Conservation (phyloP, 2,797 vertebrate species). For the Megalops cyprinoides region DNA sequence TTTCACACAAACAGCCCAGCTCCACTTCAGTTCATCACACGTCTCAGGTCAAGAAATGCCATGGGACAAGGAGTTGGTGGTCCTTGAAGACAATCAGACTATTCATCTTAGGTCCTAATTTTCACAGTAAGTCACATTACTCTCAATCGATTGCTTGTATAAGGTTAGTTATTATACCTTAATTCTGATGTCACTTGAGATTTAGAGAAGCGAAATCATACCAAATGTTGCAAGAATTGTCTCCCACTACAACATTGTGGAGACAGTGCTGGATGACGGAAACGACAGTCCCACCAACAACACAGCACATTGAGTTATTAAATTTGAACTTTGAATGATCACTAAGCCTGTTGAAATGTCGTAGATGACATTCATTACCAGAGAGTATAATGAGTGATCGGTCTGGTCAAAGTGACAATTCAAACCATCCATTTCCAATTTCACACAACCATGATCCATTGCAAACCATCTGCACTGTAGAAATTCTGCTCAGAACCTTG, state of each 20-base stretch:
- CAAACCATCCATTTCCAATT: conserved; percentile 58
- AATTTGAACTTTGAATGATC: conserved; percentile 7
- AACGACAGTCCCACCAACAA: background rate
- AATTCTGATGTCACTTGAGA: background rate
- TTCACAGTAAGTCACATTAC: background rate
- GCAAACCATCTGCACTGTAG: conserved; percentile 33
- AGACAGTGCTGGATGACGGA: background rate
- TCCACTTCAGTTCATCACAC: background rate
- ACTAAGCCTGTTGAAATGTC: background rate
- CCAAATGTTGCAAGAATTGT: background rate
- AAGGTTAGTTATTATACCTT: background rate
- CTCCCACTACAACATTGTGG: background rate
- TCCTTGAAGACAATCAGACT: background rate
- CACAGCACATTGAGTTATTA: background rate
- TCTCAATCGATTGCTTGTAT: background rate
- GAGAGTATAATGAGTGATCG: conserved; percentile 39
- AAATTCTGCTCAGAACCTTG: background rate
- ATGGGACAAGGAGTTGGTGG: background rate
- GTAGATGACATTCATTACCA: conserved; percentile 1
- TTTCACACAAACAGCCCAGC: background rate
- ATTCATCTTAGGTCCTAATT: background rate
- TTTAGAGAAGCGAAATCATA: background rate
- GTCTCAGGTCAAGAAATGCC: background rate
- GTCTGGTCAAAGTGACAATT: conserved; percentile 50
- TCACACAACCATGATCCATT: conserved; percentile 56